phyloP scores from a whole-genome alignment of 2,888 invertebrate species.

The Brenthis ino region DNA sequence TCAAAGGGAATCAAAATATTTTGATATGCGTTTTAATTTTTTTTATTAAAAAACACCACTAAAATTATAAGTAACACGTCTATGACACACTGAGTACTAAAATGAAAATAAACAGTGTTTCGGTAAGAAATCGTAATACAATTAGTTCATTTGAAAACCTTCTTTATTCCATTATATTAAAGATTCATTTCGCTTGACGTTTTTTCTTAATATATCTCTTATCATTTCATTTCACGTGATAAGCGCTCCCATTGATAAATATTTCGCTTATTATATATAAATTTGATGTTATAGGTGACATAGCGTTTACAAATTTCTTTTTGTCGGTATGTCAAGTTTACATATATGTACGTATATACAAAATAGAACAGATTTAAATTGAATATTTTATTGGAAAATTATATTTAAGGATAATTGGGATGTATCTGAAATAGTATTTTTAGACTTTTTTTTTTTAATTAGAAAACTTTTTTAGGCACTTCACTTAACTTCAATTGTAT shows the following conservation, averaged over 20 bases:
- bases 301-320: not conserved
- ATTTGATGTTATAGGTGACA: not conserved
- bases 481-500: no score
- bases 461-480: no score
- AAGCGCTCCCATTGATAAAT: conserved; percentile 21
- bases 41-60: not conserved
- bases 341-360: no score
- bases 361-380: no score
- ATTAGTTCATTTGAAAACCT: not conserved
- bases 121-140: not conserved
- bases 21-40: not conserved
- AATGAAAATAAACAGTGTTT: conserved; percentile 7
- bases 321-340: not conserved
- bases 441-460: no score
- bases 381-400: no score
- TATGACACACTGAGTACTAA: conserved; percentile 1
- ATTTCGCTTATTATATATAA: conserved; percentile 1
- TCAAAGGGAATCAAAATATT: no score
- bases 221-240: conserved; percentile 14
- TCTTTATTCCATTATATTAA: not conserved
- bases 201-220: not conserved
- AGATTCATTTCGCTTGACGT: not conserved
- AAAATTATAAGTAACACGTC: not conserved
- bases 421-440: no score
- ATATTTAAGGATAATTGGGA: no score